Conservation (phyloP, 2,113 vertebrate genomes). For the rabbit (Oryctolagus cuniculus) region mOryCun1.1 NC_091441.1:37783001-37783500, state of each 20-base stretch:
- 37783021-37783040: not conserved
- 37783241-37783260: not conserved
- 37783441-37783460: not conserved
- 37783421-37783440: not conserved
- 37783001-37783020: not conserved
- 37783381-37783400: not conserved
- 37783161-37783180: constrained; percentile 9
- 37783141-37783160: not conserved
- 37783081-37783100: not conserved
- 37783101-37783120: not conserved
- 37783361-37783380: not conserved
- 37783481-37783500: not conserved
- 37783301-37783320: not conserved
- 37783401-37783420: constrained; percentile 7
- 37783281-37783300: constrained; percentile 8
- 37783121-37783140: not conserved
- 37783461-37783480: not conserved
- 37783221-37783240: constrained; percentile 44
- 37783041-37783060: not conserved
- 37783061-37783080: not conserved
- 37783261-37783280: constrained; percentile 44
- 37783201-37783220: not conserved
- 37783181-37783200: not conserved
- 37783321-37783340: not conserved
- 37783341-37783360: not conserved